Percentiles rank a stretch among this genome's conserved stretches.
Evolutionary conservation across 2,888 invertebrate genomes (phyloP).

Genomic region (Clistopyga incitator): DNA sequence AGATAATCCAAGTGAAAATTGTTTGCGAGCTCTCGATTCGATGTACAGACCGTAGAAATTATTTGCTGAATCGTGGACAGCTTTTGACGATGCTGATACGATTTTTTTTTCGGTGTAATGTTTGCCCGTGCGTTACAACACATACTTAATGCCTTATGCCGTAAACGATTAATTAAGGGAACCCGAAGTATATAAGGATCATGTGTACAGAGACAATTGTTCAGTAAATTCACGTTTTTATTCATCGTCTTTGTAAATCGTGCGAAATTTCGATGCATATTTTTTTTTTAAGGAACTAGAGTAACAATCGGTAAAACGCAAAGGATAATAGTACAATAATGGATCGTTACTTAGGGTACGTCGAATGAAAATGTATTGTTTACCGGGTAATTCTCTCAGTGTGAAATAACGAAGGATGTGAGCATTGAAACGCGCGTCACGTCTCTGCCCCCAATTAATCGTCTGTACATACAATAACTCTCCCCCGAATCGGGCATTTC

Average conservation of each 20-base stretch:
- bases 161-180: background rate
- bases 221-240: background rate
- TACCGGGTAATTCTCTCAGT: background rate
- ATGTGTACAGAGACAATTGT: background rate
- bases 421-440: background rate
- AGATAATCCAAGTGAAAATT: slow-evolving; percentile 16
- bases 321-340: background rate
- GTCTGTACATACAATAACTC: slow-evolving; percentile 1
- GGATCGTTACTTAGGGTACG: background rate
- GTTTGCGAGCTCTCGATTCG: slow-evolving; percentile 5
- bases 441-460: background rate
- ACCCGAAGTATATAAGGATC: background rate
- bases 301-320: background rate
- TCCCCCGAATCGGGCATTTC: slow-evolving; percentile 1
- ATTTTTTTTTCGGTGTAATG: slow-evolving; percentile 1
- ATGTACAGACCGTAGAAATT: slow-evolving; percentile 11
- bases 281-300: background rate
- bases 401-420: background rate
- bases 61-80: slow-evolving; percentile 9
- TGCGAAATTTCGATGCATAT: background rate
- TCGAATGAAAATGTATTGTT: background rate
- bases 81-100: background rate
- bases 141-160: background rate
- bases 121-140: background rate
- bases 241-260: background rate